These are phyloP conservation scores for Melangyna quadrimaculata DNA, from an alignment of 2,888 invertebrate genomes.

Conservation along the genomic window DNA sequence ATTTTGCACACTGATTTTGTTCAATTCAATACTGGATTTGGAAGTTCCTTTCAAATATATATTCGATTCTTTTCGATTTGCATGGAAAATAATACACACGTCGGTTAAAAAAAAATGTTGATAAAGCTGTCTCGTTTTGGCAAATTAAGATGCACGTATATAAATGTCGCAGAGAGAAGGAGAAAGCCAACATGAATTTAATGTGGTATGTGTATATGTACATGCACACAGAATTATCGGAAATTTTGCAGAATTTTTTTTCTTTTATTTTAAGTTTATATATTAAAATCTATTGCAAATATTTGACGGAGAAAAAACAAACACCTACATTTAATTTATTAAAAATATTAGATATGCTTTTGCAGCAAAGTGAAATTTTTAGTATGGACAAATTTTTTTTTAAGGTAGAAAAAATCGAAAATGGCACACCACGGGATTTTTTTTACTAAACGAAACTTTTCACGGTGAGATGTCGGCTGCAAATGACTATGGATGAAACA, in stretches of 20 bases:
- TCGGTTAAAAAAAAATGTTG: conserved; percentile 22
- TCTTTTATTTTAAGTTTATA: conserved; percentile 13
- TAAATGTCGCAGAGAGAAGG: conserved; percentile 33
- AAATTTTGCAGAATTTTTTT: conserved; percentile 63
- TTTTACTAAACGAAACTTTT: conserved; percentile 70
- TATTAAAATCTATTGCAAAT: conserved; percentile 26
- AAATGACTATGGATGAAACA: conserved; percentile 66
- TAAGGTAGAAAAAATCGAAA: conserved; percentile 66
- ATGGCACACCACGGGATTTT: conserved; percentile 73
- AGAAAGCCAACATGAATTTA: background rate
- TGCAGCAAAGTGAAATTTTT: conserved; percentile 47
- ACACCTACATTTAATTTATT: conserved; percentile 66
- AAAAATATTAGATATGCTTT: conserved; percentile 57
- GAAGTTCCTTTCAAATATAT: conserved; percentile 20
- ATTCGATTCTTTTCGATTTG: conserved; percentile 26
- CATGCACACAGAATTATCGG: conserved; percentile 69
- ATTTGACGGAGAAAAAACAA: background rate
- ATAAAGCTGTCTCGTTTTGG: conserved; percentile 13
- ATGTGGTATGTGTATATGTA: conserved; percentile 37
- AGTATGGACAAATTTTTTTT: conserved; percentile 48
- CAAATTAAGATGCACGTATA: conserved; percentile 45
- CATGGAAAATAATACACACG: conserved; percentile 3
- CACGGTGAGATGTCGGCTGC: conserved; percentile 71
- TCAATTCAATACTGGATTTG: conserved; percentile 21
- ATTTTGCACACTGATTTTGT: conserved; percentile 4